Percentiles rank a stretch among this genome's conserved stretches.
These are phyloP conservation scores for Diuraphis noxia DNA, from an alignment of 1,140 invertebrate species.

Conservation along the genomic window DNA sequence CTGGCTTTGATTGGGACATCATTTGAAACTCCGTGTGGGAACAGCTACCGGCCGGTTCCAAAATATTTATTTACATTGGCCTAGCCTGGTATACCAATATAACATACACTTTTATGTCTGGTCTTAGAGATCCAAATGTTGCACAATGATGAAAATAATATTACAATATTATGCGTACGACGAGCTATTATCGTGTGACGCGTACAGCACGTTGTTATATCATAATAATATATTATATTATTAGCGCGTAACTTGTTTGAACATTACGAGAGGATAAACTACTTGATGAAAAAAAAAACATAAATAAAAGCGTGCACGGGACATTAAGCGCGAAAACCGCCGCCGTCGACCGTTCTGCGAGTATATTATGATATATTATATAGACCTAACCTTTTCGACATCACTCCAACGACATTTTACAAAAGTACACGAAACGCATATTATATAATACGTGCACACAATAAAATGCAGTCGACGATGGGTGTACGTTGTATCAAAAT, in stretches of 20 bases:
- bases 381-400: conserved; percentile 18
- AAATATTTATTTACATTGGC: too few relatives aligned
- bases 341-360: not conserved
- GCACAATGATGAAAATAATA: not conserved
- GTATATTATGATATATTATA: not conserved
- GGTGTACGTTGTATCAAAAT: not conserved
- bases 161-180: not conserved
- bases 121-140: not conserved
- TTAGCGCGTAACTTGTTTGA: not conserved
- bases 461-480: not conserved
- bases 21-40: too few relatives aligned
- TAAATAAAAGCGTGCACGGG: not conserved
- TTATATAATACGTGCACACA: not conserved
- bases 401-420: not conserved
- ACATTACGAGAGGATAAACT: not conserved
- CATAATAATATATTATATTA: not conserved
- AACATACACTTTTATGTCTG: not conserved
- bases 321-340: not conserved
- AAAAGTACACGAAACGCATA: not conserved
- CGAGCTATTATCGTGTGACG: not conserved
- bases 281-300: not conserved
- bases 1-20: too few relatives aligned
- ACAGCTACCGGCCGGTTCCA: too few relatives aligned
- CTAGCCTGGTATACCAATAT: not conserved
- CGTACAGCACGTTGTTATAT: too few relatives aligned